Evolutionary conservation across 2,888 invertebrate genomes (phyloP), one percentile per base, ranked within the genome.

Genomic region (Pseudococcus viburni): DNA sequence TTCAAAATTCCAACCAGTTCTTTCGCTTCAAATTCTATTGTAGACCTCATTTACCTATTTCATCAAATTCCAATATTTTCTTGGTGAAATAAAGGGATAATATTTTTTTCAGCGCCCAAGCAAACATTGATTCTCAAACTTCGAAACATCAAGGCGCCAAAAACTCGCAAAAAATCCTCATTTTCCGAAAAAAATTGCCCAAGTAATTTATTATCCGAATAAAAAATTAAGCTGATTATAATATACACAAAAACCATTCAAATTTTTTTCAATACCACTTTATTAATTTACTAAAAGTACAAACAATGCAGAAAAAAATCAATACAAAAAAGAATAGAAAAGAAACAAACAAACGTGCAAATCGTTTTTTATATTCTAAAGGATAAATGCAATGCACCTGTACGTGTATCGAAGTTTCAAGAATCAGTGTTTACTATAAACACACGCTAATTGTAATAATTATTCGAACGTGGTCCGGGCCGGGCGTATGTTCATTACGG

Each of bases 91-190:
- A 39, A 39, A 9, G 42, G 8, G 42, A 42, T 42, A 42, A 33
- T n/a, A n/a, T 42, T 42, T 42, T 42, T 73, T 17, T 19, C 15
- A 64, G 73, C 73, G 33, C 33, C 73, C 17, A 33, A 26, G 73
- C 33, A 73, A 73, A 73, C 73, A 73, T 39, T 73, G 73, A 73
- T 73, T 73, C 73, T 73, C 73, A 73, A 68, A 73, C 73, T 73
- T 73, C 73, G 73, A 73, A 73, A 73, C 73, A 15, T 33, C 33
- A 0, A 33, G 73, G 33, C 73, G 73, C 39, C 73, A 59, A 1
- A 59, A 33, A 33, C 26, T 33, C 26, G 1, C 26, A 33, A 33
- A 33, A 33, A 33, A 33, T 33, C 3, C 1, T 73, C n/a, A n/a
- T n/a, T n/a, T n/a, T n/a, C n/a, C n/a, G n/a, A 4, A 64, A 64